phyloP scores from a whole-genome alignment of 2,797 vertebrate genomes.

The Erpetoichthys calabaricus region DNA sequence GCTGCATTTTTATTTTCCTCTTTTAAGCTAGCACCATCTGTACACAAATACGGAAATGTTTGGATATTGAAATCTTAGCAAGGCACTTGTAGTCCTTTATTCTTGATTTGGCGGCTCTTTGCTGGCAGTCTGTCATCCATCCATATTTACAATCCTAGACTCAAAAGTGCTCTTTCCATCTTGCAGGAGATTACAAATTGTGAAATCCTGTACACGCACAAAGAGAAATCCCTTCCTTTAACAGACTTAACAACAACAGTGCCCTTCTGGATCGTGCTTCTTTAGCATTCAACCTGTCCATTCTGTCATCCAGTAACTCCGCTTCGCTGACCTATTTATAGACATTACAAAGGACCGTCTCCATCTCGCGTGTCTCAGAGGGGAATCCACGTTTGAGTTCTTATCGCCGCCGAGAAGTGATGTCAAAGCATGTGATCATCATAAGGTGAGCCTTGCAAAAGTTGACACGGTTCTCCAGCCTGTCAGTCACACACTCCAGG shows the following conservation, averaged over 20 bases:
- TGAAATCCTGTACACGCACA: conserved; percentile 18
- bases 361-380: no score
- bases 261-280: no score
- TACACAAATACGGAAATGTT: conserved; percentile 66
- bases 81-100: conserved; percentile 79
- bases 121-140: conserved; percentile 22
- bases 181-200: conserved; percentile 30
- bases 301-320: no score
- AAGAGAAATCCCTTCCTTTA: no score
- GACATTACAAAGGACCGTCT: no score
- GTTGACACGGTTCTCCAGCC: conserved; percentile 67
- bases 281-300: no score
- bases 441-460: conserved; percentile 81
- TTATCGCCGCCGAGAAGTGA: conserved; percentile 56
- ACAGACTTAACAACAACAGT: no score
- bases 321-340: no score
- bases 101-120: conserved; percentile 24
- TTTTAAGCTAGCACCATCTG: conserved; percentile 75
- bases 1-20: conserved; percentile 36
- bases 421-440: conserved; percentile 83
- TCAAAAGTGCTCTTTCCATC: conserved; percentile 59
- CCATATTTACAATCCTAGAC: conserved; percentile 42
- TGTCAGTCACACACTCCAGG: conserved; percentile 66
- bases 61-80: conserved; percentile 74
- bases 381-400: conserved; percentile 8